Base-by-base conservation (phyloP, 1,140 invertebrate genomes). In the Trypoxylus dichotomus region DNA sequence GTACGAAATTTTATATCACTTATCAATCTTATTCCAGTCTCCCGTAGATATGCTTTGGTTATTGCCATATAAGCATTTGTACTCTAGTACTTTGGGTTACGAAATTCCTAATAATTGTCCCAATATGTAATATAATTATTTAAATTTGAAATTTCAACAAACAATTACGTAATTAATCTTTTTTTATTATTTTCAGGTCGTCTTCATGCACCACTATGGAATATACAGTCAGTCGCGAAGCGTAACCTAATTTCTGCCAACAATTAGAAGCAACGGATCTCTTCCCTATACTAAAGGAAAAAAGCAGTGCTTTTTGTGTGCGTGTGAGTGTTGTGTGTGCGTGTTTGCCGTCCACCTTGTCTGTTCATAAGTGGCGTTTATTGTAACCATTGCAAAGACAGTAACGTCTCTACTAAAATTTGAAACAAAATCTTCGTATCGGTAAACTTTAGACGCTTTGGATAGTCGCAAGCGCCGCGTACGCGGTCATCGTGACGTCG, bases 151-250 rank as follows among this genome's bases (percentile, higher is more conserved):
- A 37, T 37, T 37, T 37, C 32, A 5, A 37, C 10, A 37, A 37
- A 37, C 10, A 5, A 8, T 37, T 37, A 37, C 5, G 32, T 37
- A 37, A 5, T 8, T 37, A 7, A 74, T 74, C n/a, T 79, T 10
- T 79, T 78, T 41, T 78, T 77, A 75, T 78, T 77, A 74, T 74
- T 76, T 81, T 76, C 81, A 80, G 79, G 82, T 82, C 77, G 78
- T 79, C 83, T 82, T 82, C 80, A 83, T 83, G 83, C 79, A 76
- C 77, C 79, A 82, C 78, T 78, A 84, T 84, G 83, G 80, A 84
- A 77, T 78, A 43, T 73, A 82, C 79, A 78, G 79, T 80, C 79
- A 80, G 79, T 79, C 82, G 80, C 82, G 81, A 81, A 84, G 80
- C 75, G 82, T 84, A 83, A 83, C 83, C 76, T 83, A 79, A 80